Conservation (phyloP, 2,797 vertebrate genomes). For the Tympanoctomys barrerae region DNA sequence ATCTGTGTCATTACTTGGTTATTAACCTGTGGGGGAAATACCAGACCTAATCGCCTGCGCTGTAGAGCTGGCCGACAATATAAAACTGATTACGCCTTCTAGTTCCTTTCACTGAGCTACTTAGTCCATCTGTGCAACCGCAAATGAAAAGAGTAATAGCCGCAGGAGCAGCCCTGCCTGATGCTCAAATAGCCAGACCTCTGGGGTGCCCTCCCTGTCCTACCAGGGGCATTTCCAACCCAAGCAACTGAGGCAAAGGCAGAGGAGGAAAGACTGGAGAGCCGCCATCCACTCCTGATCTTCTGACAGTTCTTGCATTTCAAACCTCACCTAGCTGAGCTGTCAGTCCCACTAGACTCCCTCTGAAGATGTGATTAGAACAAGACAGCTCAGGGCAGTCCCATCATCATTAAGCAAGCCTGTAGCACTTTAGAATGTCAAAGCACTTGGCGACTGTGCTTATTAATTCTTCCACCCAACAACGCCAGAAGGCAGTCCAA, state of each 20-base stretch:
- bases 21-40: background rate
- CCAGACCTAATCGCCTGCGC: background rate
- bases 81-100: background rate
- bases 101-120: background rate
- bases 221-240: background rate
- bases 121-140: background rate
- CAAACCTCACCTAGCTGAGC: constrained; percentile 67
- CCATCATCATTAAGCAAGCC: constrained; percentile 75
- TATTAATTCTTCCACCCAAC: constrained; percentile 65
- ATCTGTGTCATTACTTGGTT: background rate
- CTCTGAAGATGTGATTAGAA: constrained; percentile 68
- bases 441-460: constrained; percentile 70
- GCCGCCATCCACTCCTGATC: constrained; percentile 46
- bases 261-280: background rate
- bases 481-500: constrained; percentile 63
- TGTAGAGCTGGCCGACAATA: background rate
- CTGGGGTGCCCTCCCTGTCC: background rate
- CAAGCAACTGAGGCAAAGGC: background rate
- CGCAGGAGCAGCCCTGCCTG: no score
- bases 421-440: constrained; percentile 70
- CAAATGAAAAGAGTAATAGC: background rate
- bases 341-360: constrained; percentile 66
- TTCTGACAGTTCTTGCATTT: constrained; percentile 66
- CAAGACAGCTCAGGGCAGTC: constrained; percentile 67
- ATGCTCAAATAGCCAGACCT: background rate